Base-by-base conservation (phyloP, 2,888 invertebrate genomes). In the Caenorhabditis macrosperma region DNA sequence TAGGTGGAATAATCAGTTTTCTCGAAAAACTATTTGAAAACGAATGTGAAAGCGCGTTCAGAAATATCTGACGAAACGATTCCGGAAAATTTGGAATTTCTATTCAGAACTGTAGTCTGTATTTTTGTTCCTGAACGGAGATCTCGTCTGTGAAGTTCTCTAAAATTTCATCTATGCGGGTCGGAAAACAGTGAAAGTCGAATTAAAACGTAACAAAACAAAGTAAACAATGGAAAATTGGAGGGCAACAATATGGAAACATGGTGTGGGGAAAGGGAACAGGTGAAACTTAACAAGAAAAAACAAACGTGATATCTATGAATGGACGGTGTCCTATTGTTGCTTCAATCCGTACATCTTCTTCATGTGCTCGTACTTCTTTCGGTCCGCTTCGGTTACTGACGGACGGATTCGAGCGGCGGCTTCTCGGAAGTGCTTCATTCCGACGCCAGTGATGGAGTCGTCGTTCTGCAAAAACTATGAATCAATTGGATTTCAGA, bases 331-430 rank as follows among this genome's bases (percentile, higher is more conserved):
- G 17, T 50, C 15, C 38, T 54, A 46, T 9, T 28, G 20, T 30
- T 74, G 48, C 38, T 81, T 81, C 57, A 67, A 46, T 50, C 82
- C 81, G 64, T 85, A 86, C 4, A 82, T 50, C 22, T 82, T 80
- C 67, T 81, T 82, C 84, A 88, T 83, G 35, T 78, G 66, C 35
- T 94, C 94, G 89, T 95, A 95, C 88, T 94, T 94, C 88, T 93
- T 93, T 84, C 94, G 94, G 89, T 95, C 95, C 93, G 74, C 54
- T 28, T 79, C 80, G 0, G 77, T 89, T 20, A 97, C 95, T 0
- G 97, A 97, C 15, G 97, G 96, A 88, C 94, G 94, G 78, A 96
- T 94, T 91, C 94, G 94, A 12, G 92, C 91, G 33, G 96, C 92
- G 0, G 96, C 97, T 74, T 74, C 78, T 9, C 54, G 38, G 64